These are phyloP conservation scores for Scaptomyza parva DNA, from an alignment of 2,888 invertebrate species.

Conservation along the genomic window DNA sequence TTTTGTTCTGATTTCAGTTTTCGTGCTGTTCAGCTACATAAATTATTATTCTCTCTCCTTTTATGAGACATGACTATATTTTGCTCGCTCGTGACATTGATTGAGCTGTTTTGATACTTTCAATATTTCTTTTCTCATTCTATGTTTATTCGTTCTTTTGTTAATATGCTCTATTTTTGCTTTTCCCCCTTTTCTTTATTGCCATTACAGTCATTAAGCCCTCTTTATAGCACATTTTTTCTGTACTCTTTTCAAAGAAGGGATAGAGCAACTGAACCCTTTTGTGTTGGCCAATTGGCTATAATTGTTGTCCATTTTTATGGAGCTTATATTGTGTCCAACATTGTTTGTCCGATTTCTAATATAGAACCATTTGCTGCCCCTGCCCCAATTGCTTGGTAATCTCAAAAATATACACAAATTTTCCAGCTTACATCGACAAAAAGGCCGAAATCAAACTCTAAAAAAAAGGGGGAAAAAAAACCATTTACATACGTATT, in stretches of 20 bases:
- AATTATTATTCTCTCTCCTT: slow-evolving; percentile 65
- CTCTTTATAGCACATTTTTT: background rate
- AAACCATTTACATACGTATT: background rate
- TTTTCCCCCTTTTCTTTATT: slow-evolving; percentile 3
- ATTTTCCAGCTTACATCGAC: slow-evolving; percentile 8
- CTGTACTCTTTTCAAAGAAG: background rate
- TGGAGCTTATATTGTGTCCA: slow-evolving; percentile 35
- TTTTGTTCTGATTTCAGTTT: slow-evolving; percentile 9
- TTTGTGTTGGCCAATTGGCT: slow-evolving; percentile 51
- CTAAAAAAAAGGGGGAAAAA: background rate
- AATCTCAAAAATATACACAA: slow-evolving; percentile 6
- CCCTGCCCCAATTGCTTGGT: background rate
- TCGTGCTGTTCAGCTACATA: slow-evolving; percentile 62
- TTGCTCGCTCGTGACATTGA: slow-evolving; percentile 68
- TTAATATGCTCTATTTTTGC: slow-evolving; percentile 20
- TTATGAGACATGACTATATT: slow-evolving; percentile 55
- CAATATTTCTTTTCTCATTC: slow-evolving; percentile 9
- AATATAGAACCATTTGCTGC: slow-evolving; percentile 21
- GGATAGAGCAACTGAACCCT: slow-evolving; percentile 7
- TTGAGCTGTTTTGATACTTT: slow-evolving; percentile 69
- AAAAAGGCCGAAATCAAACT: background rate
- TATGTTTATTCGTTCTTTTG: slow-evolving; percentile 23
- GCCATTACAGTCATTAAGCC: slow-evolving; percentile 17
- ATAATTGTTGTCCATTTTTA: slow-evolving; percentile 58
- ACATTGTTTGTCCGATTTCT: slow-evolving; percentile 40